Conservation (phyloP, 2,888 invertebrate species). For the Xanthia togata region DNA sequence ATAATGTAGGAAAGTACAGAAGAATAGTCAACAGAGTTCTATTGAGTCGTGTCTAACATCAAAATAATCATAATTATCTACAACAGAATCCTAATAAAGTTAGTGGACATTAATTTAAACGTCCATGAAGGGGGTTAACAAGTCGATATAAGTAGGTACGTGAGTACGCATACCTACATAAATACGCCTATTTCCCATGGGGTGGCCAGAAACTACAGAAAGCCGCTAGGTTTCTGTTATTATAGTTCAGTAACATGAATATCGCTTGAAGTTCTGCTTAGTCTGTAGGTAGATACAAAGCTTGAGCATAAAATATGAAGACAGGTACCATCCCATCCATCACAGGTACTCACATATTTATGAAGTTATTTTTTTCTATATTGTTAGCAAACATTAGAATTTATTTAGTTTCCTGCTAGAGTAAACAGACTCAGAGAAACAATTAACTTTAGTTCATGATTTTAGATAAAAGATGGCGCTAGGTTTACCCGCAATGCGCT, state of each 20-base stretch:
- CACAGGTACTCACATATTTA: not conserved
- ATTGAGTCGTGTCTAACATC: not conserved
- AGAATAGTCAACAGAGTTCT: not conserved
- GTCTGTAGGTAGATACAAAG: not conserved
- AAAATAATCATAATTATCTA: not conserved
- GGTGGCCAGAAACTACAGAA: not conserved
- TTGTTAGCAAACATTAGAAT: not conserved
- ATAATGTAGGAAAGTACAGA: not conserved
- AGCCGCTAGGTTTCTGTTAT: no score
- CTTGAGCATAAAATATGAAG: constrained; percentile 1
- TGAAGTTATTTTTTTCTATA: not conserved
- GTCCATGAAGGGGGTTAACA: not conserved
- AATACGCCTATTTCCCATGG: not conserved
- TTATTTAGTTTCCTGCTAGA: not conserved
- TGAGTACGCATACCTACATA: not conserved
- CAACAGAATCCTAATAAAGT: not conserved
- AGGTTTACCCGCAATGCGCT: constrained; percentile 64
- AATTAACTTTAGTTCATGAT: constrained; percentile 22
- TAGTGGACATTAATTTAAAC: not conserved
- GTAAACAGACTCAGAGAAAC: not conserved
- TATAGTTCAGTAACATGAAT: not conserved
- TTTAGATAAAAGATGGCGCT: constrained; percentile 63
- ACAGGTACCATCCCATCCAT: not conserved
- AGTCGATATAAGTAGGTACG: not conserved
- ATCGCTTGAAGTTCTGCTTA: not conserved